A percentile compares a stretch with the other conserved stretches of the same genome.
phyloP scores from a whole-genome alignment of 37 sponge, comb jelly and placozoan species.

The Chondrilla cf. caribensis region DNA sequence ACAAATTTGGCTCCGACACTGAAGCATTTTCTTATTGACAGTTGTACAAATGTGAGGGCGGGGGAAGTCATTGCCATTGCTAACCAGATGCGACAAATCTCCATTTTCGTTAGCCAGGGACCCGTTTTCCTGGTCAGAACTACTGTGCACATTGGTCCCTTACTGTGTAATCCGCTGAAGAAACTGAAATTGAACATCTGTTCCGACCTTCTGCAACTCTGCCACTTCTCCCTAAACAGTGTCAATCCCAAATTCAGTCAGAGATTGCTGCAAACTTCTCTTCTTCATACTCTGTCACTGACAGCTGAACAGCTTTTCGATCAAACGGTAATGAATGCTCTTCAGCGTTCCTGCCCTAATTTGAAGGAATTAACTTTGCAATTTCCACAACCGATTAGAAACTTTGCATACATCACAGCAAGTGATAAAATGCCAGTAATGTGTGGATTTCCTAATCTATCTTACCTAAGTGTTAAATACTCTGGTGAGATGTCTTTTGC shows the following conservation, averaged over 20 bases:
- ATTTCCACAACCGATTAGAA: not conserved
- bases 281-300: not conserved
- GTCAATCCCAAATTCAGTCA: not conserved
- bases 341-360: not conserved
- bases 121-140: not conserved
- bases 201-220: not conserved
- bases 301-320: constrained; percentile 8
- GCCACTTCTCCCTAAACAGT: not conserved
- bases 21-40: not conserved
- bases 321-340: not conserved
- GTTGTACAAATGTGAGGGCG: not conserved
- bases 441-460: not conserved
- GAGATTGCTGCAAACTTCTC: not conserved
- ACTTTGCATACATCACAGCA: not conserved
- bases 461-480: not conserved
- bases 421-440: no score
- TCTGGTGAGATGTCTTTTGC: not conserved
- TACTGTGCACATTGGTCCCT: not conserved
- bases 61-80: not conserved
- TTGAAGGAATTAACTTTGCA: not conserved
- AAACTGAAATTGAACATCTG: not conserved
- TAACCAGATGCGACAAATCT: not conserved
- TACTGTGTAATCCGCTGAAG: not conserved
- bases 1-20: not conserved
- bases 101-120: not conserved